Evolutionary conservation across 1,140 invertebrate genomes (phyloP).

Genomic region (Notospermus geniculatus): DNA sequence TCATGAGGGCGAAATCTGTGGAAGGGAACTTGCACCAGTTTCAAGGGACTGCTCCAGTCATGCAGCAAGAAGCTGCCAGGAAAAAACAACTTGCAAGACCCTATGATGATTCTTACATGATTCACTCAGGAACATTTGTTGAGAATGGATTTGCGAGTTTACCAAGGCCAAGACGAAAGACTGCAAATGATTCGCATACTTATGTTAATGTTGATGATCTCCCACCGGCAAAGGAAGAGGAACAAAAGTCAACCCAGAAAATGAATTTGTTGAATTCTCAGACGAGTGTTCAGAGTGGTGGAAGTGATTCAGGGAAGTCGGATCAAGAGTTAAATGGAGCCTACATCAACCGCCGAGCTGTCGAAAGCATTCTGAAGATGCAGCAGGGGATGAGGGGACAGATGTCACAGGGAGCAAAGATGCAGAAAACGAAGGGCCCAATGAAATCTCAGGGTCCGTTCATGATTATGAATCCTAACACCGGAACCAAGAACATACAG

Average conservation of each 20-base stretch:
- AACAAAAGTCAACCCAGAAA: slow-evolving; percentile 27
- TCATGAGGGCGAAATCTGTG: not conserved
- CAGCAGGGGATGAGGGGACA: slow-evolving; percentile 55
- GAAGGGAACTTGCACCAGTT: slow-evolving; percentile 1
- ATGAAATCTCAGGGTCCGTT: not conserved
- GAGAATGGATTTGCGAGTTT: slow-evolving; percentile 2
- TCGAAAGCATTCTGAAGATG: slow-evolving; percentile 54
- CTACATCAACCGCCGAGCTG: slow-evolving; percentile 69
- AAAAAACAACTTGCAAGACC: not conserved
- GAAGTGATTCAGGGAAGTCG: slow-evolving; percentile 8
- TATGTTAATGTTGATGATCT: slow-evolving; percentile 28
- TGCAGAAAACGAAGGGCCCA: not conserved
- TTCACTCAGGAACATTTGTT: not conserved
- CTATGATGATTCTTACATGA: not conserved
- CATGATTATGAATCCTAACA: no score
- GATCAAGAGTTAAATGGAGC: slow-evolving; percentile 20
- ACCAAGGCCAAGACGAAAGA: slow-evolving; percentile 21
- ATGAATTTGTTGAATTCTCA: slow-evolving; percentile 18
- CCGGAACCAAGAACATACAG: no score
- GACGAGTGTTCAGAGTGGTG: slow-evolving; percentile 19
- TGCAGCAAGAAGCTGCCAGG: not conserved
- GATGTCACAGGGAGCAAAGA: slow-evolving; percentile 43
- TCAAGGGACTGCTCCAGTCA: not conserved
- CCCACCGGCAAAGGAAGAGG: slow-evolving; percentile 20
- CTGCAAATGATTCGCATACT: slow-evolving; percentile 19